Base-by-base conservation (phyloP, 2,888 invertebrate genomes). In the Isoperla grammatica region DNA sequence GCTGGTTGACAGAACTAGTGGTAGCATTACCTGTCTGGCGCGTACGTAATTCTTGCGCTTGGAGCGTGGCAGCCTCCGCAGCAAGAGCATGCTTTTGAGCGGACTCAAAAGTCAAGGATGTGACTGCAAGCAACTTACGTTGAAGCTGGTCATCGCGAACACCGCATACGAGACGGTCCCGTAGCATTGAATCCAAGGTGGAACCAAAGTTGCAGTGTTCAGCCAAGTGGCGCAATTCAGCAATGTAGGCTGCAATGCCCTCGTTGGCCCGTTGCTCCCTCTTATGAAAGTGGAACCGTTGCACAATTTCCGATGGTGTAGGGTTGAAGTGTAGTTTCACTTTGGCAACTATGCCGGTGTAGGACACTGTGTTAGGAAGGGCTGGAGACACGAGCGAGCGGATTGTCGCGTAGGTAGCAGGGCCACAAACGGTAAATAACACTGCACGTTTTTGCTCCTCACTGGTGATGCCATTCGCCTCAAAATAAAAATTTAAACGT, bases 131-230 rank as follows among this genome's bases (percentile, higher is more conserved):
- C 37, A 6, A 15, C 15, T 40, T 8, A 15, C 37, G 23, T 37
- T 54, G 55, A 6, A 54, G 35, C 42, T 12, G 17, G 35, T 54
- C 55, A 54, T 54, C 55, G 5, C 13, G 5, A 20, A 54, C 15
- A 3, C 55, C 55, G 19, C 55, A 54, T 39, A 35, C 42, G 13
- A 54, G 40, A 4, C 37, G n/a, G 37, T 54, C 55, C 40, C 55
- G 42, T 2, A 54, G 55, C 4, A 37, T 54, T 43, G 19, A 15
- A 12, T 4, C 55, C n/a, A 54, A 17, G 15, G n/a, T 54, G 4
- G 39, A 15, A 19, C 55, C 55, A 15, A 54, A 54, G 19, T 54
- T 37, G 42, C 55, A 54, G 12, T 48, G 29, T 17, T 54, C 55
- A 1, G 55, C 55, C 12, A 45, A 13, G 2, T 37, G 11, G 12